Evolutionary conservation across 1,140 invertebrate species (phyloP).

Genomic region (Reticulitermes speratus): DNA sequence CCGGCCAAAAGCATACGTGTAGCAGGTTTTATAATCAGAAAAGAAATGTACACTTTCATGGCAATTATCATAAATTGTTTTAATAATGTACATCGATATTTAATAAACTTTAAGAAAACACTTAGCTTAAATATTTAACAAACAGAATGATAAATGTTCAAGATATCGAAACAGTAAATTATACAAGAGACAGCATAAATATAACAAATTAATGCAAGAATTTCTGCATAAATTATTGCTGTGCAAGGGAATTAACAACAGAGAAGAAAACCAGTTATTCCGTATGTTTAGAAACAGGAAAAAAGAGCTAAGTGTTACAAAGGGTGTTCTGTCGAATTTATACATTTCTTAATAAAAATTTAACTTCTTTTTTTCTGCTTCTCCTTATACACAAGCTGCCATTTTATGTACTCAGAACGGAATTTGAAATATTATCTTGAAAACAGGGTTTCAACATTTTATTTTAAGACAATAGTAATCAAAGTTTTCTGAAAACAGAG

Average conservation of each 20-base stretch:
- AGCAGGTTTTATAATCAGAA: too few relatives aligned
- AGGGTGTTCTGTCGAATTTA: background rate
- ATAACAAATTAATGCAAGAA: background rate
- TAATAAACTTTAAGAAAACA: conserved; percentile 33
- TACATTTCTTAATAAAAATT: background rate
- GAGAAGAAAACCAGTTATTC: background rate
- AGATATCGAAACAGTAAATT: background rate
- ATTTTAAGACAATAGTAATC: background rate
- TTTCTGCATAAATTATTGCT: conserved; percentile 9
- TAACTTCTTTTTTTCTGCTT: background rate
- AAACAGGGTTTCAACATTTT: background rate
- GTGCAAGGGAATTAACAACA: background rate
- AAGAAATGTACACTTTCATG: background rate
- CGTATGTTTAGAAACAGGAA: background rate
- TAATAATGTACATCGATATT: conserved; percentile 31
- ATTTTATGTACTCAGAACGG: background rate
- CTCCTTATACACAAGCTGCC: background rate
- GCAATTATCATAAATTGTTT: conserved; percentile 1
- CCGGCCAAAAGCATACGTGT: too few relatives aligned
- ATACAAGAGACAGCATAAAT: background rate
- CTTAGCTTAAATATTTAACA: conserved; percentile 24
- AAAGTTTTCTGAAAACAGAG: background rate
- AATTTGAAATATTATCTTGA: background rate
- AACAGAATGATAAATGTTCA: conserved; percentile 2
- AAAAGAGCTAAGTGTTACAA: background rate